Conservation (phyloP, 2,113 vertebrate species). For the Myxocyprinus asiaticus region DNA sequence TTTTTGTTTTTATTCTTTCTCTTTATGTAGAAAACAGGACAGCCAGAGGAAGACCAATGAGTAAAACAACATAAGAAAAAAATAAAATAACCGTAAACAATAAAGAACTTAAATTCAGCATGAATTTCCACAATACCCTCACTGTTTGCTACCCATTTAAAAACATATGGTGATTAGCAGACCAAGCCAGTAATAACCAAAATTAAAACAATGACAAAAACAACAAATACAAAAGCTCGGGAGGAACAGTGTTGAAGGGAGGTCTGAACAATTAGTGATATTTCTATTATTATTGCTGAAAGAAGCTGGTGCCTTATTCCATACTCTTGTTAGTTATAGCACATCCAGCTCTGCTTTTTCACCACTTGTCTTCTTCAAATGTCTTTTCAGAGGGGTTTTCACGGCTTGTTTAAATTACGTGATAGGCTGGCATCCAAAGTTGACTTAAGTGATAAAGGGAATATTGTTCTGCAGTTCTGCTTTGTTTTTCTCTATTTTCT, state of each 20-base stretch:
- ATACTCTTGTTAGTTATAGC: constrained; percentile 37
- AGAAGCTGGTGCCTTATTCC: constrained; percentile 62
- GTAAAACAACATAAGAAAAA: constrained; percentile 43
- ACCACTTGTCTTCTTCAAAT: constrained; percentile 25
- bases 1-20: constrained; percentile 46
- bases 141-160: constrained; percentile 58
- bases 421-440: constrained; percentile 71
- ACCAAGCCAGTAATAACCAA: constrained; percentile 54
- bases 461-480: constrained; percentile 53
- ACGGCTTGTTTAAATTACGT: constrained; percentile 29
- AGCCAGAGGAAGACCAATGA: constrained; percentile 57
- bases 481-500: constrained; percentile 60
- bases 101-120: constrained; percentile 66
- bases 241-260: constrained; percentile 48
- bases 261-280: constrained; percentile 49
- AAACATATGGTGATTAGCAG: constrained; percentile 65
- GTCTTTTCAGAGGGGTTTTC: constrained; percentile 58
- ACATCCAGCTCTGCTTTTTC: constrained; percentile 48
- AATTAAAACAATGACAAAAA: constrained; percentile 57
- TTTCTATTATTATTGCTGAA: constrained; percentile 74
- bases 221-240: constrained; percentile 52
- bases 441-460: constrained; percentile 69
- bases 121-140: constrained; percentile 55
- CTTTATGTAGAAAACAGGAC: constrained; percentile 70
- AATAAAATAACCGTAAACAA: constrained; percentile 62